Base-by-base conservation (phyloP, 2,113 vertebrate genomes). In the Synchiropus splendidus region DNA sequence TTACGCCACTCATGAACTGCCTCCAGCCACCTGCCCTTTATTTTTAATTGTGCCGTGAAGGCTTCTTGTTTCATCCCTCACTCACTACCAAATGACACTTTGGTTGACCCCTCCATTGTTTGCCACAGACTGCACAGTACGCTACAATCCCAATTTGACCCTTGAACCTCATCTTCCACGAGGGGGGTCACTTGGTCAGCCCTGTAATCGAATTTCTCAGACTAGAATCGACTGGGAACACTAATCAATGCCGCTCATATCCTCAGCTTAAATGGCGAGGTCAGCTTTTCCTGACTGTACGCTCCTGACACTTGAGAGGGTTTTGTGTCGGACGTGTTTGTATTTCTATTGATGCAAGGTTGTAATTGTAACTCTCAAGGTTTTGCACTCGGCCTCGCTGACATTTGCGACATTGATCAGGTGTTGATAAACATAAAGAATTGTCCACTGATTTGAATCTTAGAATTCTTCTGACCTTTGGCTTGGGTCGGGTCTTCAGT, bases 201-300 rank as follows among this genome's bases (percentile, higher is more conserved):
- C 39, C 55, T 56, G 33, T 59, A 40, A 68, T 60, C 56, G 16
- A 67, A 56, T 61, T 57, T 16, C 35, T 58, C 30, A 18, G 35
- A 44, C 40, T 32, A 31, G 43, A 30, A 48, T 37, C 36, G 50
- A 63, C 59, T 51, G 36, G 9, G 39, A 14, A 21, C 45, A 18
- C 47, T 30, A 39, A 72, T 78, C 76, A 59, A 58, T 72, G 47
- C 27, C 39, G 42, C 6, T 42, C 42, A 43, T 6, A 10, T 38
- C 38, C 37, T 43, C 10, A 18, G 21, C 39, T 36, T 17, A 63
- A 39, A 46, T 51, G 41, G 30, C n/a, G 39, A 45, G 48, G 48
- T 61, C 55, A 44, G 47, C 38, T 31, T 61, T 54, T 42, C 13
- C 45, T 16, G 31, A 42, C n/a, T 34, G 27, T 17, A 27, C 21